phyloP scores from a whole-genome alignment of 2,113 vertebrate genomes.

The Gnathonemus longibarbis region DNA sequence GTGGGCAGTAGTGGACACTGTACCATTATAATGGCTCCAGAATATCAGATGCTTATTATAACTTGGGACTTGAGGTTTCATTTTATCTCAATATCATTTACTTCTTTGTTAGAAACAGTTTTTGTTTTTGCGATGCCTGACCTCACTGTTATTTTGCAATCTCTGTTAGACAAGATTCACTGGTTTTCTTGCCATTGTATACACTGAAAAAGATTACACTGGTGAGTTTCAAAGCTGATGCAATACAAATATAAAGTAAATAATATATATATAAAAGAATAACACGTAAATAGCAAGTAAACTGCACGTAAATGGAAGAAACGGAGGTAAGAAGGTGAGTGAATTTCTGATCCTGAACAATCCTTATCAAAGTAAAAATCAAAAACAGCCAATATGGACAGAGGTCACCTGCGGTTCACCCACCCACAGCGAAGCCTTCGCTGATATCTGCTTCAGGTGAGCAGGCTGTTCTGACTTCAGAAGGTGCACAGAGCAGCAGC shows the following conservation, averaged over 20 bases:
- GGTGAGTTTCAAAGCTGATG: neutral
- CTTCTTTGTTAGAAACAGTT: neutral
- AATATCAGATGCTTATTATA: neutral
- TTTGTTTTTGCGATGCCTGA: neutral
- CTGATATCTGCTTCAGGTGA: neutral
- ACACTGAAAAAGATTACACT: neutral
- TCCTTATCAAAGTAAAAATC: neutral
- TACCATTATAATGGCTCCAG: neutral
- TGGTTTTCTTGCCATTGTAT: neutral
- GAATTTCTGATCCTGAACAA: neutral
- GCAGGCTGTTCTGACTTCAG: neutral
- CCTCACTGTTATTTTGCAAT: neutral
- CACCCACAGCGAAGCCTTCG: neutral
- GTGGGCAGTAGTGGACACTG: neutral
- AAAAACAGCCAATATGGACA: neutral
- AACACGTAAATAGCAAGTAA: neutral
- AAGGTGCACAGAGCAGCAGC: neutral
- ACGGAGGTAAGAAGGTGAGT: neutral
- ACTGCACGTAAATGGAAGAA: neutral
- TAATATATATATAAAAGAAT: no score
- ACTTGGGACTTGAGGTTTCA: neutral
- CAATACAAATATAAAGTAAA: neutral
- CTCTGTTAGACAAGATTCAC: neutral
- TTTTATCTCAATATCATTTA: neutral
- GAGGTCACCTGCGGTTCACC: neutral